Evolutionary conservation across 2,888 invertebrate genomes (phyloP).

Genomic region (Lasius fuliginosus): DNA sequence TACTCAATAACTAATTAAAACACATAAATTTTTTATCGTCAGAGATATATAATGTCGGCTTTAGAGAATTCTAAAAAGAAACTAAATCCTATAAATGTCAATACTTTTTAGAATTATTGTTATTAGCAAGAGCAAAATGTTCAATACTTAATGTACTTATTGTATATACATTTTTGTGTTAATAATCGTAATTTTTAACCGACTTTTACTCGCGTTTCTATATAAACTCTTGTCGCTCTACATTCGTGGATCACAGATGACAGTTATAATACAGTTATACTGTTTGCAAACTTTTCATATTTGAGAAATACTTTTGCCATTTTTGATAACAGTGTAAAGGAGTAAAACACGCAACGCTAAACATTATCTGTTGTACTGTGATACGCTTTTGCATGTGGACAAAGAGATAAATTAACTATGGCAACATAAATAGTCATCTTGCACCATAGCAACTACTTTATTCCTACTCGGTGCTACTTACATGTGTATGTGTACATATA

Average conservation of each 20-base stretch:
- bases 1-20: neutral
- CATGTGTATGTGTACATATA: constrained; percentile 80
- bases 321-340: constrained; percentile 30
- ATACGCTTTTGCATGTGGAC: constrained; percentile 41
- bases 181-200: constrained; percentile 70
- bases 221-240: constrained; percentile 47
- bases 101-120: neutral
- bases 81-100: neutral
- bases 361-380: constrained; percentile 63
- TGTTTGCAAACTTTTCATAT: constrained; percentile 22
- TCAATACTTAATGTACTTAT: constrained; percentile 56
- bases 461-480: constrained; percentile 83
- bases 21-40: neutral
- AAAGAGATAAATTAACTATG: constrained; percentile 49
- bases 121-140: neutral
- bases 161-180: constrained; percentile 76
- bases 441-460: constrained; percentile 65
- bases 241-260: constrained; percentile 28
- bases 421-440: constrained; percentile 59
- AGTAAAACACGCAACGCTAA: constrained; percentile 20
- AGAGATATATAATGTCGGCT: neutral
- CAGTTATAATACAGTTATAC: neutral
- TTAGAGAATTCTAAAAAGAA: neutral
- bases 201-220: constrained; percentile 57
- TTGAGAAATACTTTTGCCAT: neutral